phyloP scores from a whole-genome alignment of 2,888 invertebrate genomes.

The Acanthopleura granulata region DNA sequence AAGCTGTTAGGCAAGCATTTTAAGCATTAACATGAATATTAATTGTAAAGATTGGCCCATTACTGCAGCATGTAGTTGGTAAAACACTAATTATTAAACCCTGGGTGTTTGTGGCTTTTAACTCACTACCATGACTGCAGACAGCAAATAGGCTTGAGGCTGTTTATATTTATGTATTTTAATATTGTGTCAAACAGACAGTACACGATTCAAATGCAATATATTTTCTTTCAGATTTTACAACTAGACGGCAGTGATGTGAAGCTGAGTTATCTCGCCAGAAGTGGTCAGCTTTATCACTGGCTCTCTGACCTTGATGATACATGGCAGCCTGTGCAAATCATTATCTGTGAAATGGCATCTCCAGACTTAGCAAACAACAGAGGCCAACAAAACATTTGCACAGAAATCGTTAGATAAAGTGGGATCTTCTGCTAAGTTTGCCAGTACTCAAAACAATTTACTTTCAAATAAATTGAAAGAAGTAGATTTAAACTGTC shows the following conservation, averaged over 20 bases:
- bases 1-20: too few relatives aligned
- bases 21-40: too few relatives aligned
- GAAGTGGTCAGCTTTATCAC: conserved; percentile 11
- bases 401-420: background rate
- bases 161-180: too few relatives aligned
- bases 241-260: conserved; percentile 7
- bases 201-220: too few relatives aligned
- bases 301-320: conserved; percentile 14
- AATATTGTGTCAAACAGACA: too few relatives aligned
- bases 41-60: too few relatives aligned
- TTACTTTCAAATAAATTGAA: conserved; percentile 15
- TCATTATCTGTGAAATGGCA: conserved; percentile 7
- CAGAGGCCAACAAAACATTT: conserved; percentile 14
- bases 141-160: too few relatives aligned
- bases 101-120: too few relatives aligned
- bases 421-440: background rate
- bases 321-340: background rate
- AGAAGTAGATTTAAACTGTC: background rate
- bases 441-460: conserved; percentile 5
- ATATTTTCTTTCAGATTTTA: conserved; percentile 1
- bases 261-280: conserved; percentile 1
- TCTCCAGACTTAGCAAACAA: conserved; percentile 15
- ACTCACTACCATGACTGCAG: too few relatives aligned
- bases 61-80: too few relatives aligned
- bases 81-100: too few relatives aligned